phyloP scores from a whole-genome alignment of 2,113 vertebrate genomes.

The Xyliphius kryptos region DNA sequence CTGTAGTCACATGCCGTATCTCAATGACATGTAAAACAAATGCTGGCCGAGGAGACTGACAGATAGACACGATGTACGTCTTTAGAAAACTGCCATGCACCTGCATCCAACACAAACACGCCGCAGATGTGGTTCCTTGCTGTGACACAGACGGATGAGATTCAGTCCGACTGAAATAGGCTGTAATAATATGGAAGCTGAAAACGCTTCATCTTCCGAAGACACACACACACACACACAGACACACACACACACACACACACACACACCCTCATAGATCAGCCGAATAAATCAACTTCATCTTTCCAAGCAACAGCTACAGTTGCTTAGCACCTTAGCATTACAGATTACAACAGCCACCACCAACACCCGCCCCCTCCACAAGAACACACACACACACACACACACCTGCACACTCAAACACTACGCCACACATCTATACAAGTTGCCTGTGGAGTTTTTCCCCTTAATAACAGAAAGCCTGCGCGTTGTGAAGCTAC shows the following conservation, averaged over 20 bases:
- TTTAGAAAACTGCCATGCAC: constrained; percentile 28
- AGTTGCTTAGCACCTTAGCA: constrained; percentile 25
- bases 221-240: constrained; percentile 19
- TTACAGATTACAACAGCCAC: constrained; percentile 35
- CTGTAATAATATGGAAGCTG: constrained; percentile 38
- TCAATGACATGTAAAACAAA: background rate
- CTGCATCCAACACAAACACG: constrained; percentile 19
- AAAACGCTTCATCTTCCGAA: constrained; percentile 40
- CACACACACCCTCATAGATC: constrained; percentile 9
- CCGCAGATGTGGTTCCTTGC: constrained; percentile 30
- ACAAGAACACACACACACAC: constrained; percentile 8
- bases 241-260: constrained; percentile 26
- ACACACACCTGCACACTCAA: constrained; percentile 4
- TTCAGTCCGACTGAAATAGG: constrained; percentile 40
- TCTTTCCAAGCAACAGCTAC: constrained; percentile 32
- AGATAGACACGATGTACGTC: constrained; percentile 4
- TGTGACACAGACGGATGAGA: constrained; percentile 40
- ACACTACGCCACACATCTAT: no score
- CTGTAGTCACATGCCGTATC: background rate
- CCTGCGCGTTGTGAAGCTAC: no score
- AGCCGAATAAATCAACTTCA: constrained; percentile 25
- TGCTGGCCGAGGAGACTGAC: background rate
- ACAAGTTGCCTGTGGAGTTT: no score
- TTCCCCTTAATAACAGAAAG: no score
- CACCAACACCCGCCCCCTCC: constrained; percentile 4